Conservation (phyloP, 2,888 invertebrate genomes). For the Acleris emargana region DNA sequence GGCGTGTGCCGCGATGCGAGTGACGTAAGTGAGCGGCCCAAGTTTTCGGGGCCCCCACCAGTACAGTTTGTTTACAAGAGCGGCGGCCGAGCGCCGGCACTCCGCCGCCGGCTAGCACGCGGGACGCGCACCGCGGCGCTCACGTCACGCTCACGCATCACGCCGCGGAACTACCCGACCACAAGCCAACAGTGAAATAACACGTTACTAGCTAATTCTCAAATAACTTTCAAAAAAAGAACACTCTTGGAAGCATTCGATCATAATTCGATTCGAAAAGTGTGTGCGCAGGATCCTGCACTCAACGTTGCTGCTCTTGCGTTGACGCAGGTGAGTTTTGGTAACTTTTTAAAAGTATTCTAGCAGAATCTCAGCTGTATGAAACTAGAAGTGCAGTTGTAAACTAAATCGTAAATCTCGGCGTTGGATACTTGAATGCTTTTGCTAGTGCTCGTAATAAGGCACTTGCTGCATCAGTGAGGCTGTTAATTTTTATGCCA, state of each 20-base stretch:
- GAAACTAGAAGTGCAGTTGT: slow-evolving; percentile 47
- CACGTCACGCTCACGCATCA: slow-evolving; percentile 18
- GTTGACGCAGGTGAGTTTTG: slow-evolving; percentile 33
- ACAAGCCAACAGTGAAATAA: slow-evolving; percentile 43
- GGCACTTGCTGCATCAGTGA: slow-evolving; percentile 50
- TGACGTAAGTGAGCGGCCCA: slow-evolving; percentile 80
- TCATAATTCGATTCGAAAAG: slow-evolving; percentile 51
- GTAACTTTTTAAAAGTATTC: neutral
- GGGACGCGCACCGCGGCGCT: slow-evolving; percentile 60
- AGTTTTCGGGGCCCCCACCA: slow-evolving; percentile 82
- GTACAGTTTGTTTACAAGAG: slow-evolving; percentile 78
- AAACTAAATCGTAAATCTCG: slow-evolving; percentile 41
- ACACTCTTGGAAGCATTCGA: slow-evolving; percentile 40
- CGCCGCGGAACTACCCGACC: slow-evolving; percentile 48
- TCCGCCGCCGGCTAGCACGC: slow-evolving; percentile 73
- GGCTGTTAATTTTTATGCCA: slow-evolving; percentile 75
- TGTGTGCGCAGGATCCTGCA: slow-evolving; percentile 55
- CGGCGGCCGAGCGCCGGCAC: slow-evolving; percentile 74
- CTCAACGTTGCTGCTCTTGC: slow-evolving; percentile 15
- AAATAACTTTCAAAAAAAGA: slow-evolving; percentile 6
- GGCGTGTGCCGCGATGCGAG: slow-evolving; percentile 51
- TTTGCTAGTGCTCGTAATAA: slow-evolving; percentile 47
- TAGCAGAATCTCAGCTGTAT: neutral
- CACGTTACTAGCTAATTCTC: slow-evolving; percentile 39
- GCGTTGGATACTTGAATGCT: slow-evolving; percentile 38